These are phyloP conservation scores for Pica pica DNA, from an alignment of 2,113 vertebrate species.

Conservation along the genomic window DNA sequence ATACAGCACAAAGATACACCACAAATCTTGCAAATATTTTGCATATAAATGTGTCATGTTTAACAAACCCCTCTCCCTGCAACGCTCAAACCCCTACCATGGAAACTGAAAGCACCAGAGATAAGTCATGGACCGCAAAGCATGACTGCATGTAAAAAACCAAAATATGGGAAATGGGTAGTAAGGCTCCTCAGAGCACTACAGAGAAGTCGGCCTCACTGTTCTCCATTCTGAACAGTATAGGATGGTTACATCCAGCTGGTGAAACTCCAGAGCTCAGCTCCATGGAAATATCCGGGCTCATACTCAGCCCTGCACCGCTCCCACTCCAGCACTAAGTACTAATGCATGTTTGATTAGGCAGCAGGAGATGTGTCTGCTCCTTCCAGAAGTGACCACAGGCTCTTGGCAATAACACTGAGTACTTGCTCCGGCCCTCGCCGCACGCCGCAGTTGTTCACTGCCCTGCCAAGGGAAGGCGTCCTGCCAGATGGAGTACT, in stretches of 20 bases:
- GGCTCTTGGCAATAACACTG: slow-evolving; percentile 45
- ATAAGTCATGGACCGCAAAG: neutral
- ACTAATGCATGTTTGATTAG: slow-evolving; percentile 32
- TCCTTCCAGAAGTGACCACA: slow-evolving; percentile 59
- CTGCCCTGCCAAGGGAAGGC: slow-evolving; percentile 18
- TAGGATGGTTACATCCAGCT: neutral
- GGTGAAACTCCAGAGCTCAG: neutral
- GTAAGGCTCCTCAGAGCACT: neutral
- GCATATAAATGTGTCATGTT: neutral
- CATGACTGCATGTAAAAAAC: neutral
- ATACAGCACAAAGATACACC: neutral
- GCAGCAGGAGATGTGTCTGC: slow-evolving; percentile 36
- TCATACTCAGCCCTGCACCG: neutral
- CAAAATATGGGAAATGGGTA: neutral
- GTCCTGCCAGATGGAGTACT: neutral
- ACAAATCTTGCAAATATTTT: neutral
- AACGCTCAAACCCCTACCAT: neutral
- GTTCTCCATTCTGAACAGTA: neutral
- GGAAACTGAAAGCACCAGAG: neutral
- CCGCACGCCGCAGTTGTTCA: neutral
- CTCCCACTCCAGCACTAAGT: neutral
- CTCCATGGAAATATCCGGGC: neutral
- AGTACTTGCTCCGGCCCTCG: slow-evolving; percentile 45
- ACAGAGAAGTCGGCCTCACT: neutral
- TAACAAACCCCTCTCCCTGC: neutral